A percentile compares a stretch with the other conserved stretches of the same genome.
These are phyloP conservation scores for Poeciliopsis turrubarensis DNA, from an alignment of 2,113 vertebrate genomes.

Conservation along the genomic window DNA sequence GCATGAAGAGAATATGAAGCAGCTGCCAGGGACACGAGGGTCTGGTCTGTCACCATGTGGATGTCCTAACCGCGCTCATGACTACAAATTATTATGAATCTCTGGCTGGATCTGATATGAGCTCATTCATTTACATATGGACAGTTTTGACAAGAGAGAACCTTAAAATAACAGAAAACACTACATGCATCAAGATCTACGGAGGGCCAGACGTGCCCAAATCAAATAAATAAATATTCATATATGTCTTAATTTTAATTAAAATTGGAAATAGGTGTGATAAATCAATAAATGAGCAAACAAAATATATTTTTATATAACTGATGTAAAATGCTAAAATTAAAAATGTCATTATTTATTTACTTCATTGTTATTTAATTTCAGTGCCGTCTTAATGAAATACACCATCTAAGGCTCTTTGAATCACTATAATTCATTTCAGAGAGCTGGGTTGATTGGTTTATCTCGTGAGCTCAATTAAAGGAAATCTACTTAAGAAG, in stretches of 20 bases:
- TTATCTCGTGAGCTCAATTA: no score
- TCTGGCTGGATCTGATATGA: neutral
- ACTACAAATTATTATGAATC: neutral
- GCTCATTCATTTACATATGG: neutral
- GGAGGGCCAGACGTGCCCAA: neutral
- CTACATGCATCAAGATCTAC: neutral
- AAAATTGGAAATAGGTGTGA: neutral
- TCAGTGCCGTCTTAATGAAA: no score
- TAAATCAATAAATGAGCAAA: neutral
- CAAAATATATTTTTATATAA: no score
- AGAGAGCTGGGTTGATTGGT: no score
- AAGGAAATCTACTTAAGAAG: no score
- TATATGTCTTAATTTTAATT: neutral
- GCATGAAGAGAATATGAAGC: slow-evolving; percentile 71
- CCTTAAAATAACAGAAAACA: neutral
- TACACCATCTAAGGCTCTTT: no score
- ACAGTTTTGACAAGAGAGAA: neutral
- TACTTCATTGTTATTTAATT: no score
- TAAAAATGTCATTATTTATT: no score
- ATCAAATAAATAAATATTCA: neutral
- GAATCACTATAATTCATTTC: no score
- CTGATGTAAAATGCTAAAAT: no score
- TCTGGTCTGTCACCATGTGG: slow-evolving; percentile 29
- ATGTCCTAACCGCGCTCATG: slow-evolving; percentile 6
- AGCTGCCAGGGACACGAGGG: slow-evolving; percentile 60